These are phyloP conservation scores for Ctenicera cuprea DNA, from an alignment of 2,888 invertebrate genomes.

Conservation along the genomic window DNA sequence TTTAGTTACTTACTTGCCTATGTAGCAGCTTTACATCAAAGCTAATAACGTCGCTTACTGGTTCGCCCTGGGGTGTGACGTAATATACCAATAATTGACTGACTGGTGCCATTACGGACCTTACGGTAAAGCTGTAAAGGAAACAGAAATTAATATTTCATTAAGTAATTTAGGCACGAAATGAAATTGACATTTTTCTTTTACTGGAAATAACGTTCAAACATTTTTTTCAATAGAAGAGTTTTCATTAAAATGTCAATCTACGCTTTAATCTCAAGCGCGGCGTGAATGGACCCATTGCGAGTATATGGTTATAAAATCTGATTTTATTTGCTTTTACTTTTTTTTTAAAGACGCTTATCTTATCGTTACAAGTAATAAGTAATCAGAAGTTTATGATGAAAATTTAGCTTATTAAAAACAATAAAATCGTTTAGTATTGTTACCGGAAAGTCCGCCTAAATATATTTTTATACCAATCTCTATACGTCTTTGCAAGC, in stretches of 20 bases:
- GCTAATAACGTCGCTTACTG: constrained; percentile 80
- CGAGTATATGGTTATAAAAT: no score
- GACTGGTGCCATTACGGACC: constrained; percentile 81
- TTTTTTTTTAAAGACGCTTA: no score
- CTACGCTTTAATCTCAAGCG: not conserved
- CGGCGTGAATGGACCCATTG: not conserved
- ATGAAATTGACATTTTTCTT: not conserved
- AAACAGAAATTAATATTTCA: not conserved
- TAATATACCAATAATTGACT: constrained; percentile 81
- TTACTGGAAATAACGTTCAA: no score
- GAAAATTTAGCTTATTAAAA: no score
- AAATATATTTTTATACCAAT: no score
- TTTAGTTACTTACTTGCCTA: constrained; percentile 74
- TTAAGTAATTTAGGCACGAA: not conserved
- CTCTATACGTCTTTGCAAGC: no score
- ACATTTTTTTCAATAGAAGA: constrained; percentile 8
- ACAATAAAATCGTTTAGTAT: no score
- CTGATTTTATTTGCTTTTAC: no score
- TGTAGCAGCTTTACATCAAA: constrained; percentile 79
- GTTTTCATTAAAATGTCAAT: constrained; percentile 6
- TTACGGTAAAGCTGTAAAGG: constrained; percentile 77
- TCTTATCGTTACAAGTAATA: no score
- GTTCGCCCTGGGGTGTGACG: constrained; percentile 80
- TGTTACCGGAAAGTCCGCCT: no score
- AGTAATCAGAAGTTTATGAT: no score